Evolutionary conservation across 2,113 vertebrate genomes (phyloP), one percentile per base, ranked within the genome.

Genomic region (Halcyon senegalensis): DNA sequence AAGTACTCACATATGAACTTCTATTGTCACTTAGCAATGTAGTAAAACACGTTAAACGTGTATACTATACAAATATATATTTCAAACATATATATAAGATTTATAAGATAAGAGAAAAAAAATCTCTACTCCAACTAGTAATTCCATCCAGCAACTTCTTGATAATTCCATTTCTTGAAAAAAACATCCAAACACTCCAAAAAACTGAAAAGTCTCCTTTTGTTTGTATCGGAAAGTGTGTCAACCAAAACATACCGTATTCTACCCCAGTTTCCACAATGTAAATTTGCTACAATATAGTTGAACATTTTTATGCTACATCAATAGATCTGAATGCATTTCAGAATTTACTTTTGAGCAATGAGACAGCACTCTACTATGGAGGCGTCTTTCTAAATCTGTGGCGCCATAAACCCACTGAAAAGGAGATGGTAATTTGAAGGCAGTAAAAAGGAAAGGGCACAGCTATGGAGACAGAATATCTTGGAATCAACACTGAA

Each of bases 1-100:
- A 33, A 83, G 14, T 28, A 69, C 17, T 81, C 3, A 0, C 7
- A 20, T 1, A 6, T 74, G 27, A 35, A 53, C 6, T 66, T 56
- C 28, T 37, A 8, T 13, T 31, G 31, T 30, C 24, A 72, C 16
- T 50, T 28, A 43, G 7, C 7, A 72, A 72, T 48, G 37, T 11
- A 70, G 23, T 44, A 53, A 78, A 79, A 39, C 3, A 75, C 0
- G 0, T 48, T 78, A 28, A 30, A 67, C 35, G 1, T 12, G 5
- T 12, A 35, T 56, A 33, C 20, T 16, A 35, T 27, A 39, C 2
- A 69, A 53, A 64, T 37, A 4, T 13, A 19, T 23, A 74, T 35
- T 66, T 31, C 78, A 69, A 81, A 37, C 5, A 75, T 13, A 64
- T 13, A 11, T 17, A 11, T 14, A 39, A 35, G 4, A 35, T 35